These are phyloP conservation scores for Sinella curviseta DNA, from an alignment of 1,140 invertebrate genomes.

Conservation along the genomic window DNA sequence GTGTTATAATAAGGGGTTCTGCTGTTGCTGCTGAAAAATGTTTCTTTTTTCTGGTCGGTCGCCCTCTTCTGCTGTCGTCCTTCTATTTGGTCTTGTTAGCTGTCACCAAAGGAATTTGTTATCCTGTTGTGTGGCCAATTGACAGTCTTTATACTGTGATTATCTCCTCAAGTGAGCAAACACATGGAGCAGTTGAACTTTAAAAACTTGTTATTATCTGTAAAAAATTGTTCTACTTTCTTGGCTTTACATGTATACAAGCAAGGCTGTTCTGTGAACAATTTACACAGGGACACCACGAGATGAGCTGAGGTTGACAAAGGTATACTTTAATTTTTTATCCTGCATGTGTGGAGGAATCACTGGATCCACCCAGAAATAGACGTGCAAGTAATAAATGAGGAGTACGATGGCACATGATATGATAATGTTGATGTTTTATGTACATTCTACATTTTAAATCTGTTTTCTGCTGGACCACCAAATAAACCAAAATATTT, in stretches of 20 bases:
- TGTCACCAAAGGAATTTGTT: slow-evolving; percentile 26
- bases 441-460: too few species aligned
- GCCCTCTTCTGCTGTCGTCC: neutral
- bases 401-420: too few species aligned
- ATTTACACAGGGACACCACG: too few species aligned
- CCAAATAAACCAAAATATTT: too few species aligned
- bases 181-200: neutral
- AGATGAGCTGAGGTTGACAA: too few species aligned
- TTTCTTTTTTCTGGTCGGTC: neutral
- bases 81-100: slow-evolving; percentile 14
- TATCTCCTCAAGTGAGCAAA: slow-evolving; percentile 14
- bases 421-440: too few species aligned
- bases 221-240: neutral
- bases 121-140: slow-evolving; percentile 26
- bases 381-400: too few species aligned
- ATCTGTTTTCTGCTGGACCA: too few species aligned
- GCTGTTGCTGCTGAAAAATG: neutral
- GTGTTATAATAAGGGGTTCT: slow-evolving; percentile 14
- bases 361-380: slow-evolving; percentile 2
- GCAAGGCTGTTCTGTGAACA: too few species aligned
- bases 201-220: neutral
- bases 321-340: too few species aligned
- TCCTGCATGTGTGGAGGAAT: too few species aligned
- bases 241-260: neutral
- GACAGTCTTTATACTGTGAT: slow-evolving; percentile 22